Evolutionary conservation across 2,888 invertebrate species (phyloP).

Genomic region (Digitonthophagus gazella): DNA sequence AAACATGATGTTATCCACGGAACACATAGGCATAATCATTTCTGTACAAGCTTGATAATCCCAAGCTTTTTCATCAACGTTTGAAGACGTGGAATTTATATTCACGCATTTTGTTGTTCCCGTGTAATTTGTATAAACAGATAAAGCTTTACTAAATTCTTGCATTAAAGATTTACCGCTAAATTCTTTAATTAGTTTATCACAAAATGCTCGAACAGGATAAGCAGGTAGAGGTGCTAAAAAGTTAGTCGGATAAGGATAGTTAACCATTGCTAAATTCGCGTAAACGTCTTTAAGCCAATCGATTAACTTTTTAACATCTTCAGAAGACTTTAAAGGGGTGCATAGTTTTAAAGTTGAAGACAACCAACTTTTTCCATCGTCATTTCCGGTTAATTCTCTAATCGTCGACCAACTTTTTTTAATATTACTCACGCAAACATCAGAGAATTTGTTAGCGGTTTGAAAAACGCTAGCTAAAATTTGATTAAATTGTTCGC

Average conservation of each 20-base stretch:
- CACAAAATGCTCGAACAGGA: constrained; percentile 71
- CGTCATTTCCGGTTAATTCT: constrained; percentile 56
- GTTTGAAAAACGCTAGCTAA: constrained; percentile 72
- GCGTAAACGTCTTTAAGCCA: constrained; percentile 74
- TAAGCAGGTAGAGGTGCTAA: constrained; percentile 78
- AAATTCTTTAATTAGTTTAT: constrained; percentile 52
- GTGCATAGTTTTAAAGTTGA: constrained; percentile 75
- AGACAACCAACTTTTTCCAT: constrained; percentile 69
- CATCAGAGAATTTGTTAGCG: constrained; percentile 42
- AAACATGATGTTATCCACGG: constrained; percentile 73
- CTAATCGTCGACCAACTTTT: constrained; percentile 71
- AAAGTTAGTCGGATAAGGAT: constrained; percentile 86
- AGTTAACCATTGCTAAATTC: constrained; percentile 91
- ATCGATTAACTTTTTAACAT: constrained; percentile 60
- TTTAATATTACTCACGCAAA: constrained; percentile 70
- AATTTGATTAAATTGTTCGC: constrained; percentile 73
- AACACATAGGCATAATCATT: constrained; percentile 95
- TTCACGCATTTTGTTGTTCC: constrained; percentile 69
- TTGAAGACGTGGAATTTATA: constrained; percentile 55
- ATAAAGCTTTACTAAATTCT: constrained; percentile 67
- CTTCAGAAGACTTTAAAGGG: constrained; percentile 59
- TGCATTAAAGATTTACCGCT: constrained; percentile 57
- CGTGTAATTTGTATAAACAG: constrained; percentile 80
- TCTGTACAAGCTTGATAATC: constrained; percentile 90
- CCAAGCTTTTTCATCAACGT: constrained; percentile 73